Evolutionary conservation across 2,113 vertebrate species (phyloP).

Genomic region (Cricetomys ansorgei): DNA sequence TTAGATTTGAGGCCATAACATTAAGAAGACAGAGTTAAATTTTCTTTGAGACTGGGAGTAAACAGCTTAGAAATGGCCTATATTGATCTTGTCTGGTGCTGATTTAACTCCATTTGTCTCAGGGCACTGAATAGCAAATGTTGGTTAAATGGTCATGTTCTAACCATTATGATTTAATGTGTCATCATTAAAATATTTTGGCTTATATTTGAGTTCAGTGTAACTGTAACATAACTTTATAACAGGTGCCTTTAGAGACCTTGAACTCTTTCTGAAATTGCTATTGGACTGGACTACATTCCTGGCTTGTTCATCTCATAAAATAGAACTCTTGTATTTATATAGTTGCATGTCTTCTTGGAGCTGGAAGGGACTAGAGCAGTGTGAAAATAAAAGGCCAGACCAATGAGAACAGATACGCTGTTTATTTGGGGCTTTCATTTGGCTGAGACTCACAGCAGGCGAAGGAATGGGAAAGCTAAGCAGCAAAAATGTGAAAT

Average conservation of each 20-base stretch:
- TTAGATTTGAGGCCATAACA: conserved; percentile 35
- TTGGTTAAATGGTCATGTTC: conserved; percentile 6
- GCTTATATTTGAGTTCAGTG: neutral
- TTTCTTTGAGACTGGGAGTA: conserved; percentile 61
- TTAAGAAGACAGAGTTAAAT: conserved; percentile 37
- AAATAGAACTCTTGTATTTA: neutral
- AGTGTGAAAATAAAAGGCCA: neutral
- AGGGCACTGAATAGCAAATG: conserved; percentile 30
- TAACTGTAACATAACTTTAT: neutral
- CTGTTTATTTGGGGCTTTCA: neutral
- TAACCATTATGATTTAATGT: neutral
- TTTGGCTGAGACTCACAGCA: neutral
- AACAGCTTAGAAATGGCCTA: conserved; percentile 31
- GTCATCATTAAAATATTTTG: conserved; percentile 43
- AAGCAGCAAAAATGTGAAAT: neutral
- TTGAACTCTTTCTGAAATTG: neutral
- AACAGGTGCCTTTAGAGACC: neutral
- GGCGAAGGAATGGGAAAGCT: neutral
- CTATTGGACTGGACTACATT: too few relatives aligned
- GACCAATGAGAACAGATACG: neutral
- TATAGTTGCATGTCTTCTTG: neutral
- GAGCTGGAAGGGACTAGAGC: neutral
- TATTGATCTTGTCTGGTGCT: conserved; percentile 31
- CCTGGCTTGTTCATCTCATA: neutral
- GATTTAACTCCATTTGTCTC: conserved; percentile 43